Evolutionary conservation across 2,113 vertebrate species (phyloP), one percentile per base, ranked within the genome.

Genomic region (Baryphthengus martii): DNA sequence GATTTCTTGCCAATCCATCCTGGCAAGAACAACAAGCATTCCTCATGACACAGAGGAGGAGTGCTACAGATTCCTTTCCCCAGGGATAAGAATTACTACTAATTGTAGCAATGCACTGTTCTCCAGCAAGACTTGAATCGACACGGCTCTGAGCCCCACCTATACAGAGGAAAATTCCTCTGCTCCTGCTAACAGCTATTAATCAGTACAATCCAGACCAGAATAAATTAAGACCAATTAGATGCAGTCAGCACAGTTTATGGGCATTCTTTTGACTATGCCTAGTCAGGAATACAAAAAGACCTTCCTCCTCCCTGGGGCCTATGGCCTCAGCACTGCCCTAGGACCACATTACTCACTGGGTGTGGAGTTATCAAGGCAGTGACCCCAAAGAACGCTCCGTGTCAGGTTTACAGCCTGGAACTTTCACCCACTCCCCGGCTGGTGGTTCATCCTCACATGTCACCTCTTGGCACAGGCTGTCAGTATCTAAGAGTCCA

Each of bases 61-160:
- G 10, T 7, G 33, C 52, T 67, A 79, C 44, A 92, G 39, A 94
- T 72, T 78, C 40, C 62, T 75, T 56, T 79, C 45, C 49, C 28
- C 0, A 0, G 39, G 72, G 55, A 53, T 39, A 88, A 56, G 67
- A 85, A 66, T 70, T 76, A 62, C 26, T 71, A 71, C 33, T 47
- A 93, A 74, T 31, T 53, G 81, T 1, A 86, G 59, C 52, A 85
- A 44, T 26, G 25, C 50, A 52, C 31, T 62, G 67, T 47, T 88
- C 50, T 71, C 58, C 40, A 5, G 52, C 28, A 68, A 70, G 52
- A 10, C 81, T 71, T 71, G 70, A 92, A 74, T 5, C 0, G 1
- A 93, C 71, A 68, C 59, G 17, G 80, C 29, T 55, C 39, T 39
- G 62, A 86, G 85, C 85, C 73, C 92, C 59, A 70, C 67, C 90